Conservation (phyloP, 2,888 invertebrate genomes). For the Drosophila putrida region DNA sequence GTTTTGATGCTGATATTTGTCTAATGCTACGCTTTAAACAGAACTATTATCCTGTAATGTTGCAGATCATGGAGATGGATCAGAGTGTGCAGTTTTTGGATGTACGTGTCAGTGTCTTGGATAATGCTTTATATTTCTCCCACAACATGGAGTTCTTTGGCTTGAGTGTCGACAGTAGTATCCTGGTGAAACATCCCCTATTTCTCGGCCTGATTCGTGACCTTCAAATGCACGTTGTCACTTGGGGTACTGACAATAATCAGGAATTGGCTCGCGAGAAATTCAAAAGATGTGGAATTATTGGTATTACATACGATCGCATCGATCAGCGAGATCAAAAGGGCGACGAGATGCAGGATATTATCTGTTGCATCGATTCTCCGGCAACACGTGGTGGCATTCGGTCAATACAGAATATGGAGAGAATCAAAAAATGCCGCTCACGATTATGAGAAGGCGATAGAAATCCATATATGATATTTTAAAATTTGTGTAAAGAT, state of each 20-base stretch:
- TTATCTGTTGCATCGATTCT: slow-evolving; percentile 58
- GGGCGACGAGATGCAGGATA: slow-evolving; percentile 39
- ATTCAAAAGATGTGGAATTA: slow-evolving; percentile 38
- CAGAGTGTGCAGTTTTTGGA: slow-evolving; percentile 92
- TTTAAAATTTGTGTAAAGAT: neutral
- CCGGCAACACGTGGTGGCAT: slow-evolving; percentile 26
- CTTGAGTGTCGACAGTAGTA: slow-evolving; percentile 94
- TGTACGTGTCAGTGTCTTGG: slow-evolving; percentile 91
- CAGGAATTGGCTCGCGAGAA: slow-evolving; percentile 1
- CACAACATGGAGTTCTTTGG: slow-evolving; percentile 92
- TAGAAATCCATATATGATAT: no score
- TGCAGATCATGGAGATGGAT: slow-evolving; percentile 90
- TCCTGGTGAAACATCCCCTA: slow-evolving; percentile 90
- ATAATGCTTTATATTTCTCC: slow-evolving; percentile 92
- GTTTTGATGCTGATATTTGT: slow-evolving; percentile 98
- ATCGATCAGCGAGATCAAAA: slow-evolving; percentile 58
- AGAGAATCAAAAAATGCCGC: slow-evolving; percentile 50
- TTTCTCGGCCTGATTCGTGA: slow-evolving; percentile 27
- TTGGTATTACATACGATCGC: slow-evolving; percentile 60
- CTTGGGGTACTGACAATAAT: slow-evolving; percentile 44
- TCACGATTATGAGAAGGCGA: neutral
- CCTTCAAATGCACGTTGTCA: slow-evolving; percentile 25
- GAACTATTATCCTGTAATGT: slow-evolving; percentile 97
- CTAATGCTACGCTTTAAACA: slow-evolving; percentile 96
- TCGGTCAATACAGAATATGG: slow-evolving; percentile 22